Evolutionary conservation across 2,113 vertebrate genomes (phyloP).

Genomic region (Rhynchomys soricoides): DNA sequence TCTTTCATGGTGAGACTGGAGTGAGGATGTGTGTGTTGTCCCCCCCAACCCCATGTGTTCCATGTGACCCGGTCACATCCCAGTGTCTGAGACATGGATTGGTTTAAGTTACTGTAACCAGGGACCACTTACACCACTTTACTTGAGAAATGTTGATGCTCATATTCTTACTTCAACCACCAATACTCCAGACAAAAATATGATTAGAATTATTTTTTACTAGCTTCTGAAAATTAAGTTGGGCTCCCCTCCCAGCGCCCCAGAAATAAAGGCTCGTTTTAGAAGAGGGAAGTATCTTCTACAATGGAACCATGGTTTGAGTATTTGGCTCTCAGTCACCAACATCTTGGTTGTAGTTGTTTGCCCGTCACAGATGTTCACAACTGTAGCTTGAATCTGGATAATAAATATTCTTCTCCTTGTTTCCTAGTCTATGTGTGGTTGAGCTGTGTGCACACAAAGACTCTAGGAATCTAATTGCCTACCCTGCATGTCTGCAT

Average conservation of each 20-base stretch:
- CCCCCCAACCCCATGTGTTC: neutral
- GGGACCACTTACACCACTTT: neutral
- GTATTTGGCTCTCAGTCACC: neutral
- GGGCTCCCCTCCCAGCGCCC: neutral
- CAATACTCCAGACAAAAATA: conserved; percentile 41
- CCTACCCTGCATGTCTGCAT: neutral
- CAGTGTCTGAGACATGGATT: neutral
- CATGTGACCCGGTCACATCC: neutral
- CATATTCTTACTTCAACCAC: neutral
- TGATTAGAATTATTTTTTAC: neutral
- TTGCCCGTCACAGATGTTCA: conserved; percentile 8
- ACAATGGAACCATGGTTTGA: neutral
- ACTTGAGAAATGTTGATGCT: neutral
- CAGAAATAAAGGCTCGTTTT: neutral
- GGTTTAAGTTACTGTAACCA: neutral
- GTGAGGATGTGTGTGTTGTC: neutral
- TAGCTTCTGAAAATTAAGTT: conserved; percentile 25
- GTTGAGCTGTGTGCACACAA: neutral
- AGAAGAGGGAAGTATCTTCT: neutral
- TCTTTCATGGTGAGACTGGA: neutral
- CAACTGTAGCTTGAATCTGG: neutral
- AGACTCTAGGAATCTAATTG: neutral
- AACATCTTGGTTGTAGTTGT: conserved; percentile 25
- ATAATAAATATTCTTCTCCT: neutral
- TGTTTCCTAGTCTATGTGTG: neutral